phyloP scores from a whole-genome alignment of 92 coral and sea anemone species.

The Epizoanthus ramosus region DNA sequence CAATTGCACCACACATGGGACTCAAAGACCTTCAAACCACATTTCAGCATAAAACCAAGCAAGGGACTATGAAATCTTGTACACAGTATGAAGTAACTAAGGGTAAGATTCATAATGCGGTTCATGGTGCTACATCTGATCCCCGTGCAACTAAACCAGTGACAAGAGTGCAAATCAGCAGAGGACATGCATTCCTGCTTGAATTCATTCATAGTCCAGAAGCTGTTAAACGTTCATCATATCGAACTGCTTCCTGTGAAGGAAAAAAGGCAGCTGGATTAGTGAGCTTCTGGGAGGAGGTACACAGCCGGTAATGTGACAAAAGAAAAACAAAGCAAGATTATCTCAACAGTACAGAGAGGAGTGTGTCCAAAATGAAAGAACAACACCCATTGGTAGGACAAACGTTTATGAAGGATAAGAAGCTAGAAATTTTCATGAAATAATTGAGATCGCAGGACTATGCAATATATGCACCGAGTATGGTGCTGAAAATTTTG shows the following conservation, averaged over 20 bases:
- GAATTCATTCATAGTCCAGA: not conserved
- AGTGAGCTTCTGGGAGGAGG: constrained; percentile 56
- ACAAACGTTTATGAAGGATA: constrained; percentile 41
- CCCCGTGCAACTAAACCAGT: not conserved
- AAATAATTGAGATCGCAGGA: constrained; percentile 55
- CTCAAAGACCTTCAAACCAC: too few species aligned
- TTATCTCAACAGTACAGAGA: constrained; percentile 35
- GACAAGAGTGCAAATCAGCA: not conserved
- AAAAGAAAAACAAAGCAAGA: constrained; percentile 35
- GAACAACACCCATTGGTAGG: constrained; percentile 26
- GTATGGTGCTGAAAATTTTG: constrained; percentile 47
- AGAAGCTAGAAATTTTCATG: constrained; percentile 42
- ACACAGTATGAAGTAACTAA: not conserved
- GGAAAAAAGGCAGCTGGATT: constrained; percentile 53
- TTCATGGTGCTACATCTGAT: not conserved
- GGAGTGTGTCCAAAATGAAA: constrained; percentile 35
- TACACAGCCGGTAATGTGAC: constrained; percentile 50
- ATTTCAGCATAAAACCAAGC: not conserved
- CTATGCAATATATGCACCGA: constrained; percentile 56
- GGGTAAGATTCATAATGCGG: not conserved
- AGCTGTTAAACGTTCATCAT: too few species aligned
- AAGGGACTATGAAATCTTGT: not conserved
- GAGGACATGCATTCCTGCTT: not conserved
- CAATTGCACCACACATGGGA: too few species aligned
- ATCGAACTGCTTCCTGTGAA: not conserved